These are phyloP conservation scores for Euthynnus affinis DNA, from an alignment of 2,797 vertebrate species.

Conservation along the genomic window DNA sequence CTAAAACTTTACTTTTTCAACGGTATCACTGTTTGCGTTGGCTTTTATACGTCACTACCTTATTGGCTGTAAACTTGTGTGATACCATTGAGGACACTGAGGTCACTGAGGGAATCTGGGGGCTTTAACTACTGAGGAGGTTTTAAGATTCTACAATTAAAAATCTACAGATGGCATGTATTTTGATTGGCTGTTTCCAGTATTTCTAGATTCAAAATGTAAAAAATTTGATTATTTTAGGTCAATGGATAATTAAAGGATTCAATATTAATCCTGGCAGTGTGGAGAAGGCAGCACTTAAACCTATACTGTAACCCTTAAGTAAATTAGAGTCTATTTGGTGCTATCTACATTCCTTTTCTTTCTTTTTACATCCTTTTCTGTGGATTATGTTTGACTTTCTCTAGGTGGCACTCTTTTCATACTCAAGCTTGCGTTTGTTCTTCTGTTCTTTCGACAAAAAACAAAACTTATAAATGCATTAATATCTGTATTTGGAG, in stretches of 20 bases:
- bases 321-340: neutral
- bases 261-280: neutral
- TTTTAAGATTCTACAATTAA: neutral
- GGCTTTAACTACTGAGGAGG: neutral
- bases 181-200: neutral
- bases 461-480: neutral
- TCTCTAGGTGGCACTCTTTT: neutral
- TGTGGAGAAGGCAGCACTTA: neutral
- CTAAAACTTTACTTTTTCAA: neutral
- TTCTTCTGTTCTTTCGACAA: conserved; percentile 5
- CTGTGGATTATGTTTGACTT: neutral
- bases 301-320: no score
- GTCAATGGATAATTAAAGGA: neutral
- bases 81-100: no score
- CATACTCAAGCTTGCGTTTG: neutral
- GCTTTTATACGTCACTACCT: neutral
- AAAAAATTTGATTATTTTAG: neutral
- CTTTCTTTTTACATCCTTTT: neutral
- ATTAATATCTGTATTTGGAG: neutral
- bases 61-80: no score
- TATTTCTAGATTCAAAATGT: neutral
- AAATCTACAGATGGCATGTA: neutral
- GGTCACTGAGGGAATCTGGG: neutral
- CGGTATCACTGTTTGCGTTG: neutral
- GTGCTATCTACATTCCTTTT: neutral